Evolutionary conservation across 2,888 invertebrate genomes (phyloP), one percentile per base, ranked within the genome.

Genomic region (Siphonodentalium dalli): DNA sequence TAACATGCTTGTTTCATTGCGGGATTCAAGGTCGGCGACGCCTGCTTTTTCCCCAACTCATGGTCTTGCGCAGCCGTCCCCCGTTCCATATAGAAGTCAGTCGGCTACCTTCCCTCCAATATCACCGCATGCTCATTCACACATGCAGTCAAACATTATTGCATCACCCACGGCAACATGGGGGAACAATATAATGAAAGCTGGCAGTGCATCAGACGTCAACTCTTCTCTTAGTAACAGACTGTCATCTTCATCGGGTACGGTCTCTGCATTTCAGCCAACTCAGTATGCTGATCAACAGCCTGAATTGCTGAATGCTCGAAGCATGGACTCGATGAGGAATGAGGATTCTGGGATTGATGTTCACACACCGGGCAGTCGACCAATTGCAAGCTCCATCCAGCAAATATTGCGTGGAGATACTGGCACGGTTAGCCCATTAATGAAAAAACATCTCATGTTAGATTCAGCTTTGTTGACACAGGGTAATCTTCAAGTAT

Each of bases 1-100:
- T 41, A 95, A 93, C 82, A 94, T 95, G 92, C 85, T 96, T 60
- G 94, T 95, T 69, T 95, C 94, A 13, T 85, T 96, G 71, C 92
- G 94, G 68, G 93, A 93, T 81, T 94, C 95, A 15, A 88, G 94
- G 56, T 93, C 95, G 34, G 93, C 92, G 46, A 93, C 94, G 43
- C 94, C 94, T 41, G 92, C 93, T 31, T 93, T 91, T 57, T 80
- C 79, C 23, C 80, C 81, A 0, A 74, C 69, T 11, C 64, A 64
- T 37, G 53, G 57, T 13, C 58, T 59, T 23, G 65, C 66, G 41
- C 74, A 70, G 50, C 71, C 72, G 3, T 74, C 73, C 5, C 54
- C 68, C 8, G 87, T 69, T 6, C 60, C 62, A 85, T 86, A 83
- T 87, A 78, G 87, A 87, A 60, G 66, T 4, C 66, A 66, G 15